phyloP scores from a whole-genome alignment of 2,797 vertebrate genomes.

The Thalassophryne amazonica region DNA sequence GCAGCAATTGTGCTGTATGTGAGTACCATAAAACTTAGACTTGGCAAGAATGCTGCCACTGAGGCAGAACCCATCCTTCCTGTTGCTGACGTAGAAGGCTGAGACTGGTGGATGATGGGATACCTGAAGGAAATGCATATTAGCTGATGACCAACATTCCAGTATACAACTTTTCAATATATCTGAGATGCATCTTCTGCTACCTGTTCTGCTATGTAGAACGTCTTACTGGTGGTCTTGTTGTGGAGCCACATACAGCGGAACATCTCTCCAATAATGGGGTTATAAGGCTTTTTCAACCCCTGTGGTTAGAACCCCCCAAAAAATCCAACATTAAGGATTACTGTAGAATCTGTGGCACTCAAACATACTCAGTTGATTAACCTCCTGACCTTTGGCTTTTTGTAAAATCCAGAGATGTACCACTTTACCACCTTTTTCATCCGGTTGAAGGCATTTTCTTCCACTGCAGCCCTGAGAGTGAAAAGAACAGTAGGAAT shows the following conservation, averaged over 20 bases:
- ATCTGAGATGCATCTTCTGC: neutral
- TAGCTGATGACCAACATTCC: neutral
- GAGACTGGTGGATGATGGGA: slow-evolving; percentile 98
- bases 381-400: slow-evolving; percentile 86
- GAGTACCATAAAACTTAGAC: slow-evolving; percentile 96
- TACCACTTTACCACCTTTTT: slow-evolving; percentile 99
- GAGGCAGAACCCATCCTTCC: slow-evolving; percentile 98
- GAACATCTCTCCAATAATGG: slow-evolving; percentile 95
- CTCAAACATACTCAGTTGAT: neutral
- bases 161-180: neutral
- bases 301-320: slow-evolving; percentile 85
- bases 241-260: slow-evolving; percentile 97
- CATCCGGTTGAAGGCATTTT: slow-evolving; percentile 94
- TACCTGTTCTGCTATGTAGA: slow-evolving; percentile 98
- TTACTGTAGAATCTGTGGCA: neutral
- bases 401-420: slow-evolving; percentile 99
- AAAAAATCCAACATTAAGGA: neutral
- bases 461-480: slow-evolving; percentile 90
- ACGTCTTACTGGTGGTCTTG: slow-evolving; percentile 95
- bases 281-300: slow-evolving; percentile 98
- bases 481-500: neutral
- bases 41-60: slow-evolving; percentile 98
- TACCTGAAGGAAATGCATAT: slow-evolving; percentile 76
- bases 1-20: neutral
- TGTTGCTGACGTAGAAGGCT: slow-evolving; percentile 97